phyloP scores from a whole-genome alignment of 2,888 invertebrate genomes.

The Epinotia ramella region DNA sequence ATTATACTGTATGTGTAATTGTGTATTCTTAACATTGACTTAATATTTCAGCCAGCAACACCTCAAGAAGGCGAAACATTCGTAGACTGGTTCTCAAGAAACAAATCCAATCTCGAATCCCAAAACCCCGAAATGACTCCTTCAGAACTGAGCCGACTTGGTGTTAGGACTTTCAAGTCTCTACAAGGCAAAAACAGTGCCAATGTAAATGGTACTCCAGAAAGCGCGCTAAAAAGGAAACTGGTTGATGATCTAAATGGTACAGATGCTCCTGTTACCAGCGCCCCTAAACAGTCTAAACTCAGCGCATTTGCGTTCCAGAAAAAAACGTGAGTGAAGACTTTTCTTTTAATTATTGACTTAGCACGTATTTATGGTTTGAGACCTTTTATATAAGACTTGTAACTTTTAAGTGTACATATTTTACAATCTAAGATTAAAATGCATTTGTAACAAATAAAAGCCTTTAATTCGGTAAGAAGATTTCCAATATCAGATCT shows the following conservation, averaged over 20 bases:
- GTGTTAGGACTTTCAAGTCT: conserved; percentile 81
- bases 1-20: too few relatives aligned
- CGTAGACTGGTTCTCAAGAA: conserved; percentile 86
- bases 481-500: neutral
- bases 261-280: conserved; percentile 57
- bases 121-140: conserved; percentile 83
- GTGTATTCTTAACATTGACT: neutral
- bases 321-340: conserved; percentile 53
- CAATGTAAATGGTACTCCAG: conserved; percentile 45
- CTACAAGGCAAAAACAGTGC: conserved; percentile 59
- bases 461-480: conserved; percentile 17
- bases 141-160: conserved; percentile 84
- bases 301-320: conserved; percentile 79
- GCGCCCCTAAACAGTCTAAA: conserved; percentile 78
- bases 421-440: conserved; percentile 20
- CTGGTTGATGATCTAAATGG: conserved; percentile 66
- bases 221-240: conserved; percentile 70
- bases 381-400: conserved; percentile 20
- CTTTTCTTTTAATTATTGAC: conserved; percentile 6
- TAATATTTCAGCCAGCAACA: conserved; percentile 63
- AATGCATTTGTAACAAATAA: neutral
- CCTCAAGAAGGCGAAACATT: conserved; percentile 81
- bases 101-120: conserved; percentile 82
- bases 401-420: conserved; percentile 29
- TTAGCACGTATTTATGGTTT: conserved; percentile 13